Evolutionary conservation across 2,888 invertebrate species (phyloP).

Genomic region (Silvanus unidentatus): DNA sequence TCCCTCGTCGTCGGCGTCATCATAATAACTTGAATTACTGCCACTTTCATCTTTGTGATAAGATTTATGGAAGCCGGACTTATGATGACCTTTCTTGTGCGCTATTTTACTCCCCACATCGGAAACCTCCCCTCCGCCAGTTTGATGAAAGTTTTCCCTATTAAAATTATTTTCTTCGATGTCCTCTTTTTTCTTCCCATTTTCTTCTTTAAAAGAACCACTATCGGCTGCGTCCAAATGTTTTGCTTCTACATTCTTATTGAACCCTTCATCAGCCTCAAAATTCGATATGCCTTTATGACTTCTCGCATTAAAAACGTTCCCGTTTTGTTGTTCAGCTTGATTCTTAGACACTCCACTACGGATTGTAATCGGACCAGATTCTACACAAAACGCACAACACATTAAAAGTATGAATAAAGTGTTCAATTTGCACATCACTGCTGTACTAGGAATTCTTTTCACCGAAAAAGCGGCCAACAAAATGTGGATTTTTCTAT

Average conservation of each 20-base stretch:
- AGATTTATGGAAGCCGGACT: constrained; percentile 62
- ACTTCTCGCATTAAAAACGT: constrained; percentile 18
- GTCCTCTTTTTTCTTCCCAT: constrained; percentile 33
- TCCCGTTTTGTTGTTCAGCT: constrained; percentile 19
- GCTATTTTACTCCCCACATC: constrained; percentile 40
- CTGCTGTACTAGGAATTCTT: background rate
- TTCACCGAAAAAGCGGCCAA: background rate
- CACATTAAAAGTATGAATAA: constrained; percentile 3
- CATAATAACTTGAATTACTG: constrained; percentile 63
- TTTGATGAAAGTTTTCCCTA: constrained; percentile 35
- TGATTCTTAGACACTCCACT: constrained; percentile 19
- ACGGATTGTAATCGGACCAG: constrained; percentile 13
- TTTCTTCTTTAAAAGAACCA: constrained; percentile 34
- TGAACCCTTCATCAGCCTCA: constrained; percentile 38
- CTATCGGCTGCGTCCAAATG: constrained; percentile 32
- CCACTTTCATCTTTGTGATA: constrained; percentile 68
- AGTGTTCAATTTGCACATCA: constrained; percentile 9
- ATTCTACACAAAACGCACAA: constrained; percentile 12
- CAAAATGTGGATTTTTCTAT: background rate
- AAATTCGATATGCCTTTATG: constrained; percentile 33
- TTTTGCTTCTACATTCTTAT: constrained; percentile 35
- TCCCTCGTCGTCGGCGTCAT: constrained; percentile 52
- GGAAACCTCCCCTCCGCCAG: constrained; percentile 31
- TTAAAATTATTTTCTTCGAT: constrained; percentile 33
- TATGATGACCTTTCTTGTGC: constrained; percentile 64